Base-by-base conservation (phyloP, 2,113 vertebrate genomes). In the Miniopterus natalensis region DNA sequence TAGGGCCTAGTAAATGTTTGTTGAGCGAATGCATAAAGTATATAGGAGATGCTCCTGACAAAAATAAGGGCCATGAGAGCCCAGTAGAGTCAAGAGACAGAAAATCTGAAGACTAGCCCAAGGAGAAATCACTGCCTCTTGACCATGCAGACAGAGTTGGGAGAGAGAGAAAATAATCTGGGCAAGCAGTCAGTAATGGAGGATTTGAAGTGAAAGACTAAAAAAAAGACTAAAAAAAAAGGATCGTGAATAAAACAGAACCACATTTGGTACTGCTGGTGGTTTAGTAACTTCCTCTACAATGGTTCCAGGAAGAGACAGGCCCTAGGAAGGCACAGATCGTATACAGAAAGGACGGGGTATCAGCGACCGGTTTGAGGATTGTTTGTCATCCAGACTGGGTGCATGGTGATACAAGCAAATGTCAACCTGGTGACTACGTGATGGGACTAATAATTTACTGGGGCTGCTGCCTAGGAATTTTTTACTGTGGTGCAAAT, bases 251-350 rank as follows among this genome's bases (percentile, higher is more conserved):
- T 79, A 93, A 70, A 77, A 23, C 45, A 88, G 91, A 94, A 74
- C 57, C 23, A n/a, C 61, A 51, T 45, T 83, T 91, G 66, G 68
- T 75, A 49, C 74, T 86, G 17, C 25, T 47, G 65, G 88, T 80
- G 94, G 92, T 89, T 95, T 94, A 79, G 74, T 61, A n/a, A 94
- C 65, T 97, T 93, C 94, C 83, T 95, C 94, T 91, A 49, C 70
- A 40, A 40, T 57, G 40, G 79, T 92, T 96, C 91, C 83, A 94
- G 83, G 93, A 96, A 96, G 91, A 95, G 84, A 75, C 25, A 25
- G 81, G 42, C 91, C 84, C 94, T 77, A 87, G 97, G 77, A 94
- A 96, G 73, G 18, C 47, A 83, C 74, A 90, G 84, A 88, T 92
- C 84, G 70, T 9, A 53, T 45, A 49, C 66, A 94, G 66, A 78